These are phyloP conservation scores for Ciconia nigra DNA, from an alignment of 2,797 vertebrate genomes.

Conservation along the genomic window DNA sequence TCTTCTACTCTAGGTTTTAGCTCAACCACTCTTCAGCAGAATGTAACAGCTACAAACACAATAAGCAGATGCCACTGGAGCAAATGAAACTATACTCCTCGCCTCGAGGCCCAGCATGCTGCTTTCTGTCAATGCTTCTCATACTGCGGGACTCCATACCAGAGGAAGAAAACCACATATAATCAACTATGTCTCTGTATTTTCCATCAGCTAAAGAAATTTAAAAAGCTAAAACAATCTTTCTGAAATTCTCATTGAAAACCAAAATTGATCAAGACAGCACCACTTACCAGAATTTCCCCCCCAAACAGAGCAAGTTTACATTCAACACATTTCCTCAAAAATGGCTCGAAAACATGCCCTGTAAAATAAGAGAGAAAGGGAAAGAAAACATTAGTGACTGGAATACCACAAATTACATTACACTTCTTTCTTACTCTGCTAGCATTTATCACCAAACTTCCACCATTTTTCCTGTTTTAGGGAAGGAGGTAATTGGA, in stretches of 20 bases:
- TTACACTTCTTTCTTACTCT: neutral
- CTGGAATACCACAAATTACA: neutral
- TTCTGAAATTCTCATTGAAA: neutral
- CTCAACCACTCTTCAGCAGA: constrained; percentile 6
- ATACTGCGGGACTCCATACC: neutral
- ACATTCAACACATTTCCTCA: constrained; percentile 81
- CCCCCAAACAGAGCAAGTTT: constrained; percentile 66
- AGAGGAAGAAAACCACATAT: neutral
- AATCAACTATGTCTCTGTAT: neutral
- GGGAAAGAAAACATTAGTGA: neutral
- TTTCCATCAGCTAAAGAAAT: neutral
- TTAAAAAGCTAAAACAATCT: neutral
- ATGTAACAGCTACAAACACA: constrained; percentile 18
- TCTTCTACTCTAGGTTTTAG: neutral
- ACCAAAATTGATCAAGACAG: neutral
- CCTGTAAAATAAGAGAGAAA: constrained; percentile 66
- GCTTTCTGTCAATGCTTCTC: constrained; percentile 34
- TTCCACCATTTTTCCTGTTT: neutral
- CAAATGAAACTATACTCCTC: constrained; percentile 48
- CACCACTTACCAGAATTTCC: constrained; percentile 75
- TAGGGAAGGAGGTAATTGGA: neutral
- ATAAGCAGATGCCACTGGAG: constrained; percentile 30
- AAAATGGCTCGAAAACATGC: constrained; percentile 37
- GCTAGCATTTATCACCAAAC: neutral
- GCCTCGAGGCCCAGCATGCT: constrained; percentile 1